Conservation (phyloP, 2,888 invertebrate genomes). For the Rhyacophila evoluta region DNA sequence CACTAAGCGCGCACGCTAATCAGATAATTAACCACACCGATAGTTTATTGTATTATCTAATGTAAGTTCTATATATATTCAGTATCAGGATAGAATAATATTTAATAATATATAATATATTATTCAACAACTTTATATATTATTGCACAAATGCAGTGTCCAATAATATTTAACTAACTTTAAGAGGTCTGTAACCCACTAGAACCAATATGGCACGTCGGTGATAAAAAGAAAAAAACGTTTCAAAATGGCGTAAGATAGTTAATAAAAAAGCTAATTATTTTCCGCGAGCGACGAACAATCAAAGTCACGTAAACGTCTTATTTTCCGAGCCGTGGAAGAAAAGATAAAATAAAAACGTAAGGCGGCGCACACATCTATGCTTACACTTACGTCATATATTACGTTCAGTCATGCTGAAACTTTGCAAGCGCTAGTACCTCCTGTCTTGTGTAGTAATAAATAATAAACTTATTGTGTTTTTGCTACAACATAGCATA, state of each 20-base stretch:
- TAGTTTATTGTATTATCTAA: too few relatives aligned
- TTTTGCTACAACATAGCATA: too few relatives aligned
- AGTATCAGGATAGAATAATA: too few relatives aligned
- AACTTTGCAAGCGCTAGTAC: not conserved
- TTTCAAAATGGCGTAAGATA: conserved; percentile 10
- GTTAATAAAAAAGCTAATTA: conserved; percentile 44
- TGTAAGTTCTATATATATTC: too few relatives aligned
- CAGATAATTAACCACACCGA: too few relatives aligned
- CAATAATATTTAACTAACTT: too few relatives aligned
- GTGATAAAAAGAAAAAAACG: not conserved
- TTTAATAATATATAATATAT: too few relatives aligned
- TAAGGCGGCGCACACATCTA: conserved; percentile 29
- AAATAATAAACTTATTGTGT: too few relatives aligned
- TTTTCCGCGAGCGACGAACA: conserved; percentile 39
- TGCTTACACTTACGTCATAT: conserved; percentile 27
- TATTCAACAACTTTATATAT: too few relatives aligned
- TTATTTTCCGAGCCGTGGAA: conserved; percentile 41
- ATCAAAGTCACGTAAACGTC: conserved; percentile 44
- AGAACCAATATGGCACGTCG: conserved; percentile 1
- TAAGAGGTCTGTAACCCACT: not conserved
- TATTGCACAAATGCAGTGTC: too few relatives aligned
- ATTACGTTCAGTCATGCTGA: conserved; percentile 31
- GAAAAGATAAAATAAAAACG: conserved; percentile 42
- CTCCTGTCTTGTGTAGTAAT: too few relatives aligned
- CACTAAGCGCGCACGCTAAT: too few relatives aligned